Base-by-base conservation (phyloP, 2,113 vertebrate genomes). In the Dicerorhinus sumatrensis region DNA sequence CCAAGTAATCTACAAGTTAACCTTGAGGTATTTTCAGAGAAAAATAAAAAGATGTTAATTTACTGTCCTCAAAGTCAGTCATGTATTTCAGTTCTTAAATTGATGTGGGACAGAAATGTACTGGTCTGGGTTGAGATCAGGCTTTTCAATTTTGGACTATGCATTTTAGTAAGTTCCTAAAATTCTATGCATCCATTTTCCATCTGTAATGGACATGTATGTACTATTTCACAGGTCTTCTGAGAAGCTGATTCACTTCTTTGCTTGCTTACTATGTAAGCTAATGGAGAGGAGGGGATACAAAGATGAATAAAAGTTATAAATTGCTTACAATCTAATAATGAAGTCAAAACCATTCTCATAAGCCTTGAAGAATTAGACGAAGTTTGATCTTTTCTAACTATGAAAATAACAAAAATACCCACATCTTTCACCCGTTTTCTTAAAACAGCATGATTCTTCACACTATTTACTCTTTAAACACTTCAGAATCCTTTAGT, bases 221-320 rank as follows among this genome's bases (percentile, higher is more conserved):
- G 51, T 91, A 48, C 17, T 81, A 8, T 51, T 67, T 96, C 95
- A 87, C 70, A 88, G 90, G 60, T 95, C 56, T 31, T 94, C 36
- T 73, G 54, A 96, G 91, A 93, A 89, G 36, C 9, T 29, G 27
- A 76, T 73, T 89, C 62, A 65, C 48, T 21, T 92, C 60, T 72
- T 90, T 73, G 46, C 63, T 95, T 94, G 67, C 77, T 97, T 94
- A 86, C 92, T 76, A 6, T 62, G 46, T 97, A 89, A 94, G 85
- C 36, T 46, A 56, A 58, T 91, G 58, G 18, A 14, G n/a, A 29
- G 56, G 27, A 12, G 33, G 20, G 48, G 12, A 21, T 89, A 95
- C 63, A 86, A 75, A 90, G 23, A 88, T 69, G 48, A 97, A 77
- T 90, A 96, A 83, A 96, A 27, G 20, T 87, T 73, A 42, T 89